Evolutionary conservation across 2,888 invertebrate species (phyloP).

Genomic region (Parnassius glacialis): DNA sequence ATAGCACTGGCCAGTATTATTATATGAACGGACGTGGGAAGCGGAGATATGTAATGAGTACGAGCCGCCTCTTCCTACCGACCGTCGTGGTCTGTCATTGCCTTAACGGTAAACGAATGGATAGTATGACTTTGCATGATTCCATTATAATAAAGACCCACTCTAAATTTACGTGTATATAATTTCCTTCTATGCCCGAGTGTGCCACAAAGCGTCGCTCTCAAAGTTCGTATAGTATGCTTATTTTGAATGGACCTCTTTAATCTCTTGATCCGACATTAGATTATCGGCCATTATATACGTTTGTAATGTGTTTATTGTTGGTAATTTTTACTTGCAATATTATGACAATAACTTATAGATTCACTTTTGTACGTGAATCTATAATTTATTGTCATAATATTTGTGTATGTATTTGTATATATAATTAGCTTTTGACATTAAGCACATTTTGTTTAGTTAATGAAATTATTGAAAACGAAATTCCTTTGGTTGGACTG

Average conservation of each 20-base stretch:
- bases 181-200: slow-evolving; percentile 41
- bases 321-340: not conserved
- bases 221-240: not conserved
- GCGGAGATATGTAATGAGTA: slow-evolving; percentile 21
- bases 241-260: not conserved
- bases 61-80: slow-evolving; percentile 26
- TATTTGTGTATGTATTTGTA: too few relatives aligned
- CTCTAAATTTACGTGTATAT: slow-evolving; percentile 46
- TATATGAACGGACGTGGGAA: slow-evolving; percentile 31
- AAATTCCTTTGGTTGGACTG: too few relatives aligned
- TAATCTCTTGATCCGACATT: slow-evolving; percentile 1
- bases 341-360: not conserved
- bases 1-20: slow-evolving; percentile 16
- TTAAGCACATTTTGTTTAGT: too few relatives aligned
- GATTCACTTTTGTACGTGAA: too few relatives aligned
- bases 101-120: slow-evolving; percentile 65
- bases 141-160: slow-evolving; percentile 65
- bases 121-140: slow-evolving; percentile 71
- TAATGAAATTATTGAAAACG: too few relatives aligned
- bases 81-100: slow-evolving; percentile 54
- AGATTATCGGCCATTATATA: not conserved
- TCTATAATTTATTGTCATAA: too few relatives aligned
- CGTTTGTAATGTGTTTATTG: not conserved
- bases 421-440: not conserved
- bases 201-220: slow-evolving; percentile 16